phyloP scores from a whole-genome alignment of 2,888 invertebrate genomes.

The Thumatha senex region DNA sequence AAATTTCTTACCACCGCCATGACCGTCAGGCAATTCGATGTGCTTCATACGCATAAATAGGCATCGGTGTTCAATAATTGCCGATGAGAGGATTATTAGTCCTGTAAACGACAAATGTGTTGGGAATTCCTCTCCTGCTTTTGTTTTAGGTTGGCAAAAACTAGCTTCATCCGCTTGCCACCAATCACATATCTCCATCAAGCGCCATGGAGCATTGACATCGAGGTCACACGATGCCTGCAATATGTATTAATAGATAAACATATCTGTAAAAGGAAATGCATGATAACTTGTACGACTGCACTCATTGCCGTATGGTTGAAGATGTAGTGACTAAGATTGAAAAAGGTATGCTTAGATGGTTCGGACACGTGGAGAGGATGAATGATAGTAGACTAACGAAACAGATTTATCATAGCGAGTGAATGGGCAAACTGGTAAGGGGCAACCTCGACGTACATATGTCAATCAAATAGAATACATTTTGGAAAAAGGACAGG shows the following conservation, averaged over 20 bases:
- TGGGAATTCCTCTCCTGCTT: constrained; percentile 50
- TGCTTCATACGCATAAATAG: constrained; percentile 61
- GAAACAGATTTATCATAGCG: no score
- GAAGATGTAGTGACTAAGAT: no score
- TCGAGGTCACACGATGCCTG: constrained; percentile 66
- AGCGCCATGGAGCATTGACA: constrained; percentile 54
- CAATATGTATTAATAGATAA: neutral
- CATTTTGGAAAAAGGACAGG: no score
- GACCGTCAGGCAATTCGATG: constrained; percentile 65
- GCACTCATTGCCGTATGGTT: no score
- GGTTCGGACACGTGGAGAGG: no score
- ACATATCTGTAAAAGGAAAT: no score
- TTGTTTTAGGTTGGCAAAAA: constrained; percentile 59
- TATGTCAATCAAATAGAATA: no score
- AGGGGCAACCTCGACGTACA: no score
- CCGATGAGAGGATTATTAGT: constrained; percentile 47
- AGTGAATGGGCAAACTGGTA: no score
- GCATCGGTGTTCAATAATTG: constrained; percentile 54
- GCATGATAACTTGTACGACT: no score
- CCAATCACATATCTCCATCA: constrained; percentile 74
- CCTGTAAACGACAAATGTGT: constrained; percentile 62
- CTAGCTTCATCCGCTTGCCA: constrained; percentile 65
- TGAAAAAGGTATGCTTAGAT: no score
- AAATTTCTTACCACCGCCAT: constrained; percentile 26
- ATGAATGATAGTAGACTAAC: no score